A percentile compares a stretch with the other conserved stretches of the same genome.
These are phyloP conservation scores for Sebastes kiyomatsui DNA, from an alignment of 2,797 vertebrate genomes.

Conservation along the genomic window DNA sequence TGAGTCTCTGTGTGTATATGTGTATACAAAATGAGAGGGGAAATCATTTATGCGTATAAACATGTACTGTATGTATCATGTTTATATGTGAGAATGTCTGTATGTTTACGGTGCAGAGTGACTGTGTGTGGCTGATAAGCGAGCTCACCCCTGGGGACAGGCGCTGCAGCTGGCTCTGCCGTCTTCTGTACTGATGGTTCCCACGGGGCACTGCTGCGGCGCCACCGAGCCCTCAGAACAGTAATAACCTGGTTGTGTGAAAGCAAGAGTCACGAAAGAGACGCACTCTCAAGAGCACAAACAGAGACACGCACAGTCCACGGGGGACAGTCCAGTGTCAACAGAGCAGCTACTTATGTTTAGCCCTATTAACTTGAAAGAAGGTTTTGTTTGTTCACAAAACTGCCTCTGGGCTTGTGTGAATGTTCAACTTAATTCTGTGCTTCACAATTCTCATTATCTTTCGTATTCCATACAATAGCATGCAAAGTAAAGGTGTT, in stretches of 20 bases:
- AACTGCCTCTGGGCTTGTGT: slow-evolving; percentile 20
- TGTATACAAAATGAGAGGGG: background rate
- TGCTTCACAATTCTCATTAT: background rate
- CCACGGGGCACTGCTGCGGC: slow-evolving; percentile 86
- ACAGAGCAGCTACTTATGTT: slow-evolving; percentile 52
- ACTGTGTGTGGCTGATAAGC: slow-evolving; percentile 42
- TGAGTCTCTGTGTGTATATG: background rate
- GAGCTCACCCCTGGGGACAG: slow-evolving; percentile 88
- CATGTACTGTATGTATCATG: background rate
- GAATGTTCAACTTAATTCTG: slow-evolving; percentile 11
- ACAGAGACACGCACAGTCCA: slow-evolving; percentile 20
- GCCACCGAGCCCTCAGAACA: slow-evolving; percentile 84
- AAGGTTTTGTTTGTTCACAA: slow-evolving; percentile 41
- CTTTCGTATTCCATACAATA: background rate
- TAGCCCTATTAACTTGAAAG: slow-evolving; percentile 42
- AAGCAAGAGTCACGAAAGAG: slow-evolving; percentile 49
- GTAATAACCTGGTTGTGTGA: slow-evolving; percentile 85
- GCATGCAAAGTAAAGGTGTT: background rate
- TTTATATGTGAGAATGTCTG: slow-evolving; percentile 1
- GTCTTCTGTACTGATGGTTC: slow-evolving; percentile 83
- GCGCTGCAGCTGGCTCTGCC: slow-evolving; percentile 82
- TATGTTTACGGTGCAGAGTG: slow-evolving; percentile 34
- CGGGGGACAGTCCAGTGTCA: slow-evolving; percentile 45
- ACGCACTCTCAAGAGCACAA: slow-evolving; percentile 34
- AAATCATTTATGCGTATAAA: background rate